phyloP scores from a whole-genome alignment of 2,888 invertebrate genomes.

The Diogma glabrata region DNA sequence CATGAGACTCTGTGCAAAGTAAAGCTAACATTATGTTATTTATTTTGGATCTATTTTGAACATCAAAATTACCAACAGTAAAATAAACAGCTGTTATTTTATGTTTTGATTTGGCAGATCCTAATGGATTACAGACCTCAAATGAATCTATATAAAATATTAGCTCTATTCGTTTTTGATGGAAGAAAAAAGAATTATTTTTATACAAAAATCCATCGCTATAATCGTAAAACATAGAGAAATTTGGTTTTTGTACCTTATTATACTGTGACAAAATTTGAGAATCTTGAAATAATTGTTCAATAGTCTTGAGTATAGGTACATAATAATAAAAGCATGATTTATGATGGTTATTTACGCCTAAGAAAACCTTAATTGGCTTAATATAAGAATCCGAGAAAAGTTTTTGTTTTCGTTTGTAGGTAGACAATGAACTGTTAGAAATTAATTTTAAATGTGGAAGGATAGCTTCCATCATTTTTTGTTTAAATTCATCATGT shows the following conservation, averaged over 20 bases:
- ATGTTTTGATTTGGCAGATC: neutral
- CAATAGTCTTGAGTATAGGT: too few relatives aligned
- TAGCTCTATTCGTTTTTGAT: too few relatives aligned
- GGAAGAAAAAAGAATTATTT: neutral
- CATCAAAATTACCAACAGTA: neutral
- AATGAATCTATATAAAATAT: neutral
- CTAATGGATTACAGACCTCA: neutral
- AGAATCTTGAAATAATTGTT: too few relatives aligned
- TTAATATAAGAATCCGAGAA: neutral
- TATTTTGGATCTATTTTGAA: neutral
- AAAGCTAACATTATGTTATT: neutral
- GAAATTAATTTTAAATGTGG: neutral
- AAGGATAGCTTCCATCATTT: too few relatives aligned
- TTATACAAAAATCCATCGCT: neutral
- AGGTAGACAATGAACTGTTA: neutral
- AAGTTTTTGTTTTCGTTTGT: too few relatives aligned
- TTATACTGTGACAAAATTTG: too few relatives aligned
- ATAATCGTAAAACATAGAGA: neutral
- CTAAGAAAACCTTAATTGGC: neutral
- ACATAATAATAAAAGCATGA: too few relatives aligned
- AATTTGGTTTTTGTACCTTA: too few relatives aligned
- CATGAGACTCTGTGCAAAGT: neutral
- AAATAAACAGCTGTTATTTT: neutral
- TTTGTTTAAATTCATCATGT: too few relatives aligned
- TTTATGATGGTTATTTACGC: neutral